These are phyloP conservation scores for Sebastes cheni DNA, from an alignment of 2,797 vertebrate species.

Conservation along the genomic window DNA sequence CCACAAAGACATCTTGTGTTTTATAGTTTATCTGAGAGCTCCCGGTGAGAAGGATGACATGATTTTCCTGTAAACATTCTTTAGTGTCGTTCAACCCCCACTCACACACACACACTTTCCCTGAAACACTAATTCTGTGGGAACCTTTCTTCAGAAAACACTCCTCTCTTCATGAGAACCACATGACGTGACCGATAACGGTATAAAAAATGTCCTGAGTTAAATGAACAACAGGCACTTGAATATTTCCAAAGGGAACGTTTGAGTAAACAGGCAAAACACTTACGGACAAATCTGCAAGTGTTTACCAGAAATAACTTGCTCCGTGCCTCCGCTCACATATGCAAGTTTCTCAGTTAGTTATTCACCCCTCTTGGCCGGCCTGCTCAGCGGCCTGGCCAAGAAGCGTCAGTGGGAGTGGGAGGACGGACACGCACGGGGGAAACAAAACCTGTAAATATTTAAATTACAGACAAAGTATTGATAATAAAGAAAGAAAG, in stretches of 20 bases:
- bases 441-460: constrained; percentile 32
- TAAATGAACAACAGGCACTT: neutral
- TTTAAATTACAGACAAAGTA: neutral
- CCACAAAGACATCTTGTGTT: neutral
- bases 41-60: neutral
- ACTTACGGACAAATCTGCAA: neutral
- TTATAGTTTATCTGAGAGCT: neutral
- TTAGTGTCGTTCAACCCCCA: neutral
- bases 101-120: neutral
- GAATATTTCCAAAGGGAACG: neutral
- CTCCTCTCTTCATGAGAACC: neutral
- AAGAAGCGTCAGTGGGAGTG: neutral
- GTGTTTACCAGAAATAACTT: neutral
- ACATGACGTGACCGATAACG: neutral
- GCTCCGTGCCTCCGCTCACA: neutral
- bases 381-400: neutral
- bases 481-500: neutral
- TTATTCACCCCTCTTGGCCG: constrained; percentile 6
- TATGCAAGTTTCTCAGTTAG: neutral
- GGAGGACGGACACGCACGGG: neutral
- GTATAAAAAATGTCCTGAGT: neutral
- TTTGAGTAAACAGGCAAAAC: neutral
- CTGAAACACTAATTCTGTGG: neutral
- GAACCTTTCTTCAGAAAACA: neutral
- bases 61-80: neutral